These are phyloP conservation scores for Hydrolagus affinis DNA, from an alignment of 2,113 vertebrate species.

Conservation along the genomic window DNA sequence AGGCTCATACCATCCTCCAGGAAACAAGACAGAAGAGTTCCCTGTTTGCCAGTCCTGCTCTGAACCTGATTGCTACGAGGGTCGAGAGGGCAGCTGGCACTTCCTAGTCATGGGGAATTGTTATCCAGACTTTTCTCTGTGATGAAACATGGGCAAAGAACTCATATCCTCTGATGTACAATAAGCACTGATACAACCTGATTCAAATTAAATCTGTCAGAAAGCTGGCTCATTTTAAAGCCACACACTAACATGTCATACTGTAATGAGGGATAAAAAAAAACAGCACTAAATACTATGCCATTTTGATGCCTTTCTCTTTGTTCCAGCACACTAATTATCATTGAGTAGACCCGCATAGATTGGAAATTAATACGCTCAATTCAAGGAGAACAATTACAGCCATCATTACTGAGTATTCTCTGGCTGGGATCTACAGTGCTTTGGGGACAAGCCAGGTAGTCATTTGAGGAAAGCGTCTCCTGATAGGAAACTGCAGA, in stretches of 20 bases:
- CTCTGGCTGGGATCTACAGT: neutral
- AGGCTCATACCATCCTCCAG: neutral
- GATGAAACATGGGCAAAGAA: too few relatives aligned
- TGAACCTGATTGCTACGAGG: neutral
- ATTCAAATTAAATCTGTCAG: too few relatives aligned
- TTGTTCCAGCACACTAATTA: neutral
- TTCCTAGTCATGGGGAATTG: too few relatives aligned
- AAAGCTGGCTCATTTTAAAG: neutral
- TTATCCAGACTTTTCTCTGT: too few relatives aligned
- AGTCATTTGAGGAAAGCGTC: neutral
- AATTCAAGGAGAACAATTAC: constrained; percentile 19
- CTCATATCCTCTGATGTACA: too few relatives aligned
- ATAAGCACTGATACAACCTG: too few relatives aligned
- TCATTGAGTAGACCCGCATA: neutral
- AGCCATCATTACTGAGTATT: neutral
- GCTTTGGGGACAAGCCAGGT: neutral
- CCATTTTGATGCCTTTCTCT: neutral
- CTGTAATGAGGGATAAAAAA: neutral
- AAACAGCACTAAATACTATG: neutral
- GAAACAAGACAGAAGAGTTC: neutral
- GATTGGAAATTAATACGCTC: constrained; percentile 14
- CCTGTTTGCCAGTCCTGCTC: neutral
- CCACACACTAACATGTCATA: neutral
- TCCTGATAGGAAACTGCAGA: neutral
- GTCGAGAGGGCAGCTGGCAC: too few relatives aligned